Base-by-base conservation (phyloP, 2,113 vertebrate genomes). In the Heliornis fulica region DNA sequence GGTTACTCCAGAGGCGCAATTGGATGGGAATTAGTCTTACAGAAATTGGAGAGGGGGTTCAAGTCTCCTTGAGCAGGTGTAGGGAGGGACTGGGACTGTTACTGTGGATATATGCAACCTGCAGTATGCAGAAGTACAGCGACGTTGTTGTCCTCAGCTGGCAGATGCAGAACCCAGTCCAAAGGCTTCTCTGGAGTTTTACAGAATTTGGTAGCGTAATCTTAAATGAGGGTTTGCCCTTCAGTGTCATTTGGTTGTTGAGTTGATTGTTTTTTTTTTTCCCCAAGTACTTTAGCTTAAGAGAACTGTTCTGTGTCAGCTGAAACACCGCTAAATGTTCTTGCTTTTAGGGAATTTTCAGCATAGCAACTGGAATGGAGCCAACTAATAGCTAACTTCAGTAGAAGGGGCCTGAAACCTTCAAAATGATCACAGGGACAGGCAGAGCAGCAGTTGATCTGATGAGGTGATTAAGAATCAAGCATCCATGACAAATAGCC, bases 381-480 rank as follows among this genome's bases (percentile, higher is more conserved):
- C 71, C 0, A 28, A 25, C 59, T 89, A 64, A 59, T 66, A 60
- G 46, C 23, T 21, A 45, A 74, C 25, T 86, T 63, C 41, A 70
- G 56, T n/a, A 50, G 70, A 81, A 92, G 53, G 64, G 71, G 13
- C 21, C 71, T 57, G 59, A 83, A 83, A 90, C 43, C 82, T 95
- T 89, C 46, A 14, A 66, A 66, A 5, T 63, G 66, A 94, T 92
- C 92, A 51, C 80, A 96, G 93, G 80, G 70, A 43, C 9, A 69
- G 77, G 72, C 70, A 96, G 79, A 91, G 70, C 79, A 74, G 90
- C 69, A 89, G 90, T 13, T 85, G 94, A 93, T 93, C 87, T 92
- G 94, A 94, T 87, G 87, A 96, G 83, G 91, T 80, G 91, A 94
- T 96, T 94, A 95, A 95, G 83, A 95, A 83, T 57, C 95, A 96